phyloP scores from a whole-genome alignment of 2,797 vertebrate genomes.

The Thunnus albacares region DNA sequence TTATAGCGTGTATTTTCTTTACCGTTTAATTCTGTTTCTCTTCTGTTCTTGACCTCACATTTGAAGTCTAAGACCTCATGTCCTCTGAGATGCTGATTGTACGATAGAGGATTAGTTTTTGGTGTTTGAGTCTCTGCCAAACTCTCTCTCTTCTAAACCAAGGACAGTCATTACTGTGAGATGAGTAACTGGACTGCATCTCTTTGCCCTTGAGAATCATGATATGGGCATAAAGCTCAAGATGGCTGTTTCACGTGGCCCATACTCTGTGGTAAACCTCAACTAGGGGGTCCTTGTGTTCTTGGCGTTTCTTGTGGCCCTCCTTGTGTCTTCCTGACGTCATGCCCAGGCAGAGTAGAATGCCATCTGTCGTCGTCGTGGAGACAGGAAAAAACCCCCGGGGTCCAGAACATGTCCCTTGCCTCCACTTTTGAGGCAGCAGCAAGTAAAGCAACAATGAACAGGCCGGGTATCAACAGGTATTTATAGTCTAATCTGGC shows the following conservation, averaged over 20 bases:
- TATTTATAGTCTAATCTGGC: conserved; percentile 20
- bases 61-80: conserved; percentile 9
- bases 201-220: conserved; percentile 33
- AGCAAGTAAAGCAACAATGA: conserved; percentile 29
- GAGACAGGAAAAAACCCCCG: conserved; percentile 44
- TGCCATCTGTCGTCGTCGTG: conserved; percentile 66
- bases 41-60: neutral
- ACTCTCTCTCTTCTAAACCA: neutral
- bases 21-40: neutral
- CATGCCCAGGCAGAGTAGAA: conserved; percentile 53
- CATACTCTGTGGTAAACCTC: conserved; percentile 44
- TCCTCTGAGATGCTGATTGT: conserved; percentile 14
- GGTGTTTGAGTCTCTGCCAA: conserved; percentile 41
- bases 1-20: neutral
- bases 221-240: conserved; percentile 22
- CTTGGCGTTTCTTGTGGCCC: conserved; percentile 55
- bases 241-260: conserved; percentile 9
- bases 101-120: conserved; percentile 9
- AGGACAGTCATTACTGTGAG: conserved; percentile 29
- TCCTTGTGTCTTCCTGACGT: conserved; percentile 67
- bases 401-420: conserved; percentile 39
- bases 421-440: conserved; percentile 13
- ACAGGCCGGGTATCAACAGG: conserved; percentile 38
- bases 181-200: conserved; percentile 5
- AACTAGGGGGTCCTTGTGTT: conserved; percentile 49